Evolutionary conservation across 2,888 invertebrate genomes (phyloP), one percentile per base, ranked within the genome.

Genomic region (Drosophila kokeensis): DNA sequence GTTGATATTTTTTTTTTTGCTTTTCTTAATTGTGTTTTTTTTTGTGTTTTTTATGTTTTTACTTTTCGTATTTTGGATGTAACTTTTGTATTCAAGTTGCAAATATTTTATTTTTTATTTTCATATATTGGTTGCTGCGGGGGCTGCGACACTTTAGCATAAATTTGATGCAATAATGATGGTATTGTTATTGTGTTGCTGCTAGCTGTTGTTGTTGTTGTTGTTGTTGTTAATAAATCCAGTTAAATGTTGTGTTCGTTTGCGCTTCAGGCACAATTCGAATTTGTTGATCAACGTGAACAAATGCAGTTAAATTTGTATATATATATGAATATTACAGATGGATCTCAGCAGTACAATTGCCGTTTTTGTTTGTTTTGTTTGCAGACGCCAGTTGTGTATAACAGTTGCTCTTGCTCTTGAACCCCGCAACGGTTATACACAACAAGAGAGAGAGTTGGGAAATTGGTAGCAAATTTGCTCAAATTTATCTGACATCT

Each of bases 1-100:
- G 60, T 61, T 48, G 45, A 40, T 58, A 49, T 50, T 60, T 24
- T 42, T 8, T 62, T 52, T 48, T 54, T 70, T 52, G 29, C 29
- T 61, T 69, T 61, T 61, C 40, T 64, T 55, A 58, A 32, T 55
- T 4, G 2, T 45, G 8, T 42, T 21, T 21, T 36, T 50, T 53
- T 70, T 49, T 66, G 49, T 57, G 30, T 57, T 70, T 49, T 66
- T 53, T 57, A 27, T 57, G 32, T 42, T 61, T 59, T 50, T n/a
- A 57, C 29, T 30, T 62, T 42, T 59, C 50, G 48, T 63, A 55
- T 29, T 32, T 32, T 75, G 50, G 58, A 34, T 77, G 40, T 45
- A 50, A 49, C 40, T 70, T 63, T 45, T 40, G 21, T 74, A 65
- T 15, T 21, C 62, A 53, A 61, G 61, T 48, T 45, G 45, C 18